Evolutionary conservation across 2,888 invertebrate species (phyloP).

Genomic region (Herminia tarsipennalis): DNA sequence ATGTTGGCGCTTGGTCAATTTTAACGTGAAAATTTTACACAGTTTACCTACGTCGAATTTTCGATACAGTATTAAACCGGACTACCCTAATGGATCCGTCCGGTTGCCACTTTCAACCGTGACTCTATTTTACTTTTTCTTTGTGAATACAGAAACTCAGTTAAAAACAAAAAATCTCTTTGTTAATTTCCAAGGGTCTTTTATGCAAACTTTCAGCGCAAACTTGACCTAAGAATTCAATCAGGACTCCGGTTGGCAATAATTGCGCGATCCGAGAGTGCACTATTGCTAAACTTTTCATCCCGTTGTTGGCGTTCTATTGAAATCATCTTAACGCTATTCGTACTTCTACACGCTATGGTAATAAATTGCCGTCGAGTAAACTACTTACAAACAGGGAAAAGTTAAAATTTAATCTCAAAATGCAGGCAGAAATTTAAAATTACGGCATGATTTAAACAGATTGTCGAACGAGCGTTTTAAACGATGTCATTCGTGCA

Average conservation of each 20-base stretch:
- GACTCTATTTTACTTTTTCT: slow-evolving; percentile 36
- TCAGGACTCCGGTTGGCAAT: slow-evolving; percentile 77
- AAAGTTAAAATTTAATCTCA: slow-evolving; percentile 77
- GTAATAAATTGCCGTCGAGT: slow-evolving; percentile 71
- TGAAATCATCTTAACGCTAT: slow-evolving; percentile 79
- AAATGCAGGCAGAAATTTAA: slow-evolving; percentile 70
- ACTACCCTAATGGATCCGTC: slow-evolving; percentile 45
- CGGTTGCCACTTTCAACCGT: slow-evolving; percentile 14
- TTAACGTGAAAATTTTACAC: slow-evolving; percentile 61
- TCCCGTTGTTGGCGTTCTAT: slow-evolving; percentile 74
- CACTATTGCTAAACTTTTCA: slow-evolving; percentile 79
- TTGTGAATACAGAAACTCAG: slow-evolving; percentile 53
- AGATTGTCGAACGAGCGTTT: slow-evolving; percentile 44
- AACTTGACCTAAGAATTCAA: slow-evolving; percentile 82
- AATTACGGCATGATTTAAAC: slow-evolving; percentile 64
- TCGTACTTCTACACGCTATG: slow-evolving; percentile 66
- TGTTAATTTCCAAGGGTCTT: slow-evolving; percentile 72
- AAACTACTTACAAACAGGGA: slow-evolving; percentile 71
- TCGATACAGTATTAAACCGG: slow-evolving; percentile 60
- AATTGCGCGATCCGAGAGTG: slow-evolving; percentile 75
- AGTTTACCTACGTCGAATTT: slow-evolving; percentile 57
- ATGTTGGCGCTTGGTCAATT: slow-evolving; percentile 76
- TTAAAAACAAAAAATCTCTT: slow-evolving; percentile 58
- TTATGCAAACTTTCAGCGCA: slow-evolving; percentile 74
- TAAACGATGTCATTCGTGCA: slow-evolving; percentile 49